These are phyloP conservation scores for Oenanthe melanoleuca DNA, from an alignment of 2,113 vertebrate genomes.

Conservation along the genomic window DNA sequence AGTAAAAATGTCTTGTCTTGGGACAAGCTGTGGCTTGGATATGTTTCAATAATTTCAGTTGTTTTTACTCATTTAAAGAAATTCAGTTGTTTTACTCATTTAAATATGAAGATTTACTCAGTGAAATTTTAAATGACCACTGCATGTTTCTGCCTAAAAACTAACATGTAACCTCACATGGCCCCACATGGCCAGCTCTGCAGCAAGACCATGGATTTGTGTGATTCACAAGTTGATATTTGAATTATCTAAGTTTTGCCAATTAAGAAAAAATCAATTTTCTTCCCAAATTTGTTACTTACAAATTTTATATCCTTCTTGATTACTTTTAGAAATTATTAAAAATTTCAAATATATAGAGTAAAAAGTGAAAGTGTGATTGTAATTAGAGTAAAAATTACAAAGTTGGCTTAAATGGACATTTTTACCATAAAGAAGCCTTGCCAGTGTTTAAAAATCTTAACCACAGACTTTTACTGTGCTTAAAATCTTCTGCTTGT, in stretches of 20 bases:
- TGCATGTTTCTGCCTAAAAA: background rate
- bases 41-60: background rate
- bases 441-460: background rate
- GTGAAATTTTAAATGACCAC: background rate
- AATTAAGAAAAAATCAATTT: background rate
- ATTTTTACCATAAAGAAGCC: constrained; percentile 48
- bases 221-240: background rate
- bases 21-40: background rate
- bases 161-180: background rate
- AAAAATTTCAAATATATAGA: background rate
- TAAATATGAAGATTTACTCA: background rate
- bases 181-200: background rate
- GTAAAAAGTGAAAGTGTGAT: constrained; percentile 18
- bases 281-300: background rate
- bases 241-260: background rate
- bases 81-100: background rate
- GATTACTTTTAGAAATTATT: background rate
- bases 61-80: background rate
- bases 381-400: constrained; percentile 38
- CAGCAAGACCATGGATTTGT: background rate
- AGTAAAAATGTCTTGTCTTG: background rate
- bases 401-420: constrained; percentile 43
- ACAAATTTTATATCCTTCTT: background rate
- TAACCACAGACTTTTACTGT: no score
- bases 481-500: background rate